A percentile compares a stretch with the other conserved stretches of the same genome.
Evolutionary conservation across 2,797 vertebrate genomes (phyloP).

Genomic region (Megaceryle alcyon): DNA sequence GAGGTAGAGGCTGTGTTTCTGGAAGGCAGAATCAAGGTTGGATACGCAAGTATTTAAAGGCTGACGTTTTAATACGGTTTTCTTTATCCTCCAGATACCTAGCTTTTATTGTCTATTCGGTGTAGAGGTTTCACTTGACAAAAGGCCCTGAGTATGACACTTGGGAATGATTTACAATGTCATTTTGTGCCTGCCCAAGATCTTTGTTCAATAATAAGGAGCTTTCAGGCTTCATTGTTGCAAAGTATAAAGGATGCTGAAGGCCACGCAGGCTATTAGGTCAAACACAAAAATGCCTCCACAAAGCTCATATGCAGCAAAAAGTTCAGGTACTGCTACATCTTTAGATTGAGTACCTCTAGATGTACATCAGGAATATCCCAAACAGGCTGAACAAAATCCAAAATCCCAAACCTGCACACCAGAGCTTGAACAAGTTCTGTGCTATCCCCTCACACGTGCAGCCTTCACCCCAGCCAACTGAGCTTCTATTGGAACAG

Average conservation of each 20-base stretch:
- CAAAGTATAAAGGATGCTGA: background rate
- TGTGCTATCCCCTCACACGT: rapidly evolving
- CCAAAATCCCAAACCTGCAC: background rate
- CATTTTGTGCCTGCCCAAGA: background rate
- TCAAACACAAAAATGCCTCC: background rate
- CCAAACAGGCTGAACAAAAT: background rate
- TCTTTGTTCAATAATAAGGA: background rate
- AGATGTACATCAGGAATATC: background rate
- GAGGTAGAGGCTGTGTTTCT: constrained; percentile 19
- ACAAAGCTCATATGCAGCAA: background rate
- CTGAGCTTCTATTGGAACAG: background rate
- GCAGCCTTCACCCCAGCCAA: background rate
- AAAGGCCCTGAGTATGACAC: background rate
- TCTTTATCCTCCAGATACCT: constrained; percentile 11
- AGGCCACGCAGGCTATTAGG: background rate
- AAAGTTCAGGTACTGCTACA: background rate
- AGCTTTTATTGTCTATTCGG: background rate
- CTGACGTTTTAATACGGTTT: background rate
- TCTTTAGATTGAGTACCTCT: background rate
- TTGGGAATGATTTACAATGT: background rate
- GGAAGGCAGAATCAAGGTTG: constrained; percentile 33
- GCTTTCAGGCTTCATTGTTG: background rate
- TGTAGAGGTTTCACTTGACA: background rate
- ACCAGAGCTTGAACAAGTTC: background rate
- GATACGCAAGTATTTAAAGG: background rate